Percentiles rank a stretch among this genome's conserved stretches.
Conservation (phyloP, 2,797 vertebrate genomes). For the Myotis pilosus region DNA sequence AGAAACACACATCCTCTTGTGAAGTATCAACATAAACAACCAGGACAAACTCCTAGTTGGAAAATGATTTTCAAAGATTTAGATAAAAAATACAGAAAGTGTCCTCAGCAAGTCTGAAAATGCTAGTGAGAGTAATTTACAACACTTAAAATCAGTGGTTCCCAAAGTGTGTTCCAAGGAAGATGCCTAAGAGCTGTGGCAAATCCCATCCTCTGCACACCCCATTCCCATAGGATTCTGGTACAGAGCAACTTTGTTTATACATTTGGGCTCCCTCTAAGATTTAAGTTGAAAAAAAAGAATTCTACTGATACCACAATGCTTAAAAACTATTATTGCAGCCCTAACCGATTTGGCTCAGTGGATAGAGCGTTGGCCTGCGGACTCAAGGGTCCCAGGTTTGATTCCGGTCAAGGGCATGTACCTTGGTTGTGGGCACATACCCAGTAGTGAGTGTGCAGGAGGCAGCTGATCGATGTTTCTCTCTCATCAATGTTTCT, state of each 20-base stretch:
- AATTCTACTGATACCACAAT: background rate
- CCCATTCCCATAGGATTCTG: background rate
- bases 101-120: background rate
- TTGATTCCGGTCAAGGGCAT: no score
- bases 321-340: background rate
- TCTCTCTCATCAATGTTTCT: no score
- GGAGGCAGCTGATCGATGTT: no score
- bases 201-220: rapidly evolving
- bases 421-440: no score
- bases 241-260: background rate
- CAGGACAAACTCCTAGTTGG: background rate
- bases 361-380: no score
- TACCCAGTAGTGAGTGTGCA: no score
- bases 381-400: no score
- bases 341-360: no score
- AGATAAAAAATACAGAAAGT: background rate
- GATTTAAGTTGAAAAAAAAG: slow-evolving; percentile 9
- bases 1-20: background rate
- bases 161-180: background rate
- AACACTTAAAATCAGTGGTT: background rate
- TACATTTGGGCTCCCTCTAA: background rate
- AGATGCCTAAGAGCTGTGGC: background rate
- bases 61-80: slow-evolving; percentile 43
- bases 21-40: background rate
- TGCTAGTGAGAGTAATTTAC: background rate